phyloP scores from a whole-genome alignment of 2,113 vertebrate species.

The Apus apus region DNA sequence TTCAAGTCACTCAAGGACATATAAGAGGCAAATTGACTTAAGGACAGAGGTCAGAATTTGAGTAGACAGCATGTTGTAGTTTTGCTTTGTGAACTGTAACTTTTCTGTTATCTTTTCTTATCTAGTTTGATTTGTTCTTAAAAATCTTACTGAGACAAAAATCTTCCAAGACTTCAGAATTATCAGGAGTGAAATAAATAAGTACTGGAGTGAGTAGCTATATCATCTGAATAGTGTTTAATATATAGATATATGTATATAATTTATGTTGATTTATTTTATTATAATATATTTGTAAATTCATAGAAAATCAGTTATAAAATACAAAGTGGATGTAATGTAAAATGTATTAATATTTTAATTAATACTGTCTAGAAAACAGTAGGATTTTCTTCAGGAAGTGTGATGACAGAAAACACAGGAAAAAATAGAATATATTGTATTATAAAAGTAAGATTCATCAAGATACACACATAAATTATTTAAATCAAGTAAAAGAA shows the following conservation, averaged over 20 bases:
- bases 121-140: not conserved
- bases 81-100: not conserved
- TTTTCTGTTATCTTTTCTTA: not conserved
- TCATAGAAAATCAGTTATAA: not conserved
- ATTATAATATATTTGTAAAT: not conserved
- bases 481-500: not conserved
- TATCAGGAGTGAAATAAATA: not conserved
- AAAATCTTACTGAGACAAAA: not conserved
- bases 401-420: not conserved
- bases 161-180: not conserved
- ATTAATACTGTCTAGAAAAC: not conserved
- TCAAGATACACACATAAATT: not conserved
- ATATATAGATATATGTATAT: too few relatives aligned
- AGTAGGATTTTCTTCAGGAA: not conserved
- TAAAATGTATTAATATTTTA: not conserved
- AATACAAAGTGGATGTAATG: not conserved
- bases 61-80: not conserved
- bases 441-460: not conserved
- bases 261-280: not conserved
- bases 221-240: not conserved
- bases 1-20: not conserved
- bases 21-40: not conserved
- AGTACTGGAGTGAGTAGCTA: not conserved
- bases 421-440: fast-evolving
- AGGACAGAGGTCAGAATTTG: not conserved